Base-by-base conservation (phyloP, 2,888 invertebrate genomes). In the Calameuta filiformis region DNA sequence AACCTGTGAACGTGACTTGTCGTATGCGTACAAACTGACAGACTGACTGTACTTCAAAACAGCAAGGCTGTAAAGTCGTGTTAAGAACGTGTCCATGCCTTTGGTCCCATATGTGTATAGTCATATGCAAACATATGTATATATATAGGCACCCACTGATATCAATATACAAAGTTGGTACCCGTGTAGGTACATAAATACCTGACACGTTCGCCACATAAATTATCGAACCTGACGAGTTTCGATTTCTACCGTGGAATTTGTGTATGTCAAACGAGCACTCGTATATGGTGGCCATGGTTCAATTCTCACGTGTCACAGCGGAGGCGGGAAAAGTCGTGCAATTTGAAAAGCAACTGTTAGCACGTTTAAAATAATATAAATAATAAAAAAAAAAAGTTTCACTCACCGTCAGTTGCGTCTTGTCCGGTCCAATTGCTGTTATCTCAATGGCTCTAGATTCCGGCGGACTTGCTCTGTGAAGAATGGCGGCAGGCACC, bases 351-450 rank as follows among this genome's bases (percentile, higher is more conserved):
- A 23, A 56, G 12, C 23, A 2, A 23, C 0, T 2, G 23, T 23
- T 9, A 0, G 23, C 1, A 23, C 15, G 6, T 23, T 56, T 23
- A 23, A 35, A 40, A 35, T 35, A 35, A 35, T 35, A n/a, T n/a
- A n/a, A 11, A 35, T 0, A 11, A 35, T 0, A 35, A 35, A 11
- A 35, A 35, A 34, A 35, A 35, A 35, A 1, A 12, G 1, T 35
- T 12, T 12, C n/a, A 35, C 12, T 92, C 92, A 95, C 95, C 93
- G 94, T 94, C 92, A 93, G 93, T 87, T 94, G 94, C 12, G 94
- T 93, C 91, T 94, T 94, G 87, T 95, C 94, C 56, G 95, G 95
- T 69, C 94, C 93, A 86, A 94, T 94, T 80, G 94, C 93, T 23
- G 94, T 94, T 79, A 95, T 93, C 84, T 94, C 94, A 84, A 94